Percentiles rank a stretch among this genome's conserved stretches.
These are phyloP conservation scores for Trialeurodes vaporariorum DNA, from an alignment of 1,140 invertebrate genomes.

Conservation along the genomic window DNA sequence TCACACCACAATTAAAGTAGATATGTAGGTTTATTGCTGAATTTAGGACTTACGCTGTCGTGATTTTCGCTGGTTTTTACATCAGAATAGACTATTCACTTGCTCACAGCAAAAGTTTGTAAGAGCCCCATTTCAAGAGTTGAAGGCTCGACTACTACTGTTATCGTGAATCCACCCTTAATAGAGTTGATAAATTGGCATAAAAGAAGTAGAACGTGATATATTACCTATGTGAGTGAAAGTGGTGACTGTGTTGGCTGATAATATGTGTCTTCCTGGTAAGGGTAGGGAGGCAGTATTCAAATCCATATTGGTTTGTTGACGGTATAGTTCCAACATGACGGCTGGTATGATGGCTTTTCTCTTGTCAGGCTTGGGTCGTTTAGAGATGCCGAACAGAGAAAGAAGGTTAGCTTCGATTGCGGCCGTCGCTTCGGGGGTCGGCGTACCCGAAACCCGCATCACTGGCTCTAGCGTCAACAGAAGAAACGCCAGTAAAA, in stretches of 20 bases:
- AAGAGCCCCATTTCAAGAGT: too few species aligned
- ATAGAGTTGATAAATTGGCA: too few species aligned
- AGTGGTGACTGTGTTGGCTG: slow-evolving; percentile 74
- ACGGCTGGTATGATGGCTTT: slow-evolving; percentile 55
- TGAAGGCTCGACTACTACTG: too few species aligned
- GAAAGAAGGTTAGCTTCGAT: slow-evolving; percentile 52
- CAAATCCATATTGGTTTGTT: slow-evolving; percentile 42
- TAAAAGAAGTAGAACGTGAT: too few species aligned
- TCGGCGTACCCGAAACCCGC: background rate
- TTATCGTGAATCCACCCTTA: too few species aligned
- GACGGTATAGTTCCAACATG: slow-evolving; percentile 61
- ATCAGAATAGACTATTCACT: too few species aligned
- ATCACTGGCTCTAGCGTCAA: background rate
- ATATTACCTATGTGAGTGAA: slow-evolving; percentile 70
- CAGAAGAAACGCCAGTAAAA: background rate
- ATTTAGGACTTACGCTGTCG: too few species aligned
- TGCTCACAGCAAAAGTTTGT: too few species aligned
- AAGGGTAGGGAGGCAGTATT: slow-evolving; percentile 51
- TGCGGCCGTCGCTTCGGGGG: background rate
- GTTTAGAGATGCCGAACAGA: slow-evolving; percentile 56
- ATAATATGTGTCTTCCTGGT: slow-evolving; percentile 49
- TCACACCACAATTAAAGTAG: too few species aligned
- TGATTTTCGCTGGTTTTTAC: too few species aligned
- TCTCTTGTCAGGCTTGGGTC: slow-evolving; percentile 39
- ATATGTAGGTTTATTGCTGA: too few species aligned